Percentiles rank a stretch among this genome's conserved stretches.
Conservation (phyloP, 2,113 vertebrate genomes). For the Protobothrops flavoviridis region DNA sequence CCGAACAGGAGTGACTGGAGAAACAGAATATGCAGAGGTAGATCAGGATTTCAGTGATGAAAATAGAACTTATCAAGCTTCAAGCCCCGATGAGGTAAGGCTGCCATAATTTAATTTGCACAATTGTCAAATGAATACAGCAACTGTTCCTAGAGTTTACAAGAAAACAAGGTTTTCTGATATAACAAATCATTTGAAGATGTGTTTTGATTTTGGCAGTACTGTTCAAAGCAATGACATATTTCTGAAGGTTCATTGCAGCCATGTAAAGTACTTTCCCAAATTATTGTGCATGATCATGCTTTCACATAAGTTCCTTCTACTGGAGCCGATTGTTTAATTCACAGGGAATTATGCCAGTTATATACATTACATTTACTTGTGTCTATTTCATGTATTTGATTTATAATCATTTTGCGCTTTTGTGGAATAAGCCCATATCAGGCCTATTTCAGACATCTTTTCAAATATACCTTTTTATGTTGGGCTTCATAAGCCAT, state of each 20-base stretch:
- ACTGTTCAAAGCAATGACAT: neutral
- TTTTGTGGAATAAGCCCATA: neutral
- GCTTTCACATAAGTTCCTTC: neutral
- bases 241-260: neutral
- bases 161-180: neutral
- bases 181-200: neutral
- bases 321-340: neutral
- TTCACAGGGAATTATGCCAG: neutral
- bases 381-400: neutral
- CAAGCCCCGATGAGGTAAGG: slow-evolving; percentile 94
- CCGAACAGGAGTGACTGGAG: slow-evolving; percentile 62
- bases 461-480: neutral
- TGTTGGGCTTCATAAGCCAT: too few species aligned
- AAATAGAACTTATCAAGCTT: slow-evolving; percentile 94
- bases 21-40: slow-evolving; percentile 86
- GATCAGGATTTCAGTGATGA: slow-evolving; percentile 95
- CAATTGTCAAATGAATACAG: neutral
- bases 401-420: neutral
- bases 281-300: neutral
- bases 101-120: neutral
- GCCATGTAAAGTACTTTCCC: neutral
- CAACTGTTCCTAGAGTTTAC: neutral
- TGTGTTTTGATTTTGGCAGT: neutral
- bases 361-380: neutral
- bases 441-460: neutral